phyloP scores from a whole-genome alignment of 92 coral and sea anemone species.

The Porites cylindrica region DNA sequence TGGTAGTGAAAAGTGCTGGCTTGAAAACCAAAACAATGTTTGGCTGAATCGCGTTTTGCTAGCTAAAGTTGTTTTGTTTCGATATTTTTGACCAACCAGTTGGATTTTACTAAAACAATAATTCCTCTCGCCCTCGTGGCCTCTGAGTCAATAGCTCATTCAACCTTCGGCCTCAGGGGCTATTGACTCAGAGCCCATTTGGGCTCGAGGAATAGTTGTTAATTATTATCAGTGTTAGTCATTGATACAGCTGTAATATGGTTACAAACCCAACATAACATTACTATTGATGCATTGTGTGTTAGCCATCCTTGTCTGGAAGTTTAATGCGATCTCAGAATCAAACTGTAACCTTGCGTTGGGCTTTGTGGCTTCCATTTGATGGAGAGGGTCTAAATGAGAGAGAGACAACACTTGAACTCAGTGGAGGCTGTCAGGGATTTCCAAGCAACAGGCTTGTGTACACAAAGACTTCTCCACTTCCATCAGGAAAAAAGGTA shows the following conservation, averaged over 20 bases:
- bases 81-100: no score
- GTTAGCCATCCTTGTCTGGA: conserved; percentile 86
- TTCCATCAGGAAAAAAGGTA: conserved; percentile 34
- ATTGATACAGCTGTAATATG: background rate
- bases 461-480: conserved; percentile 41
- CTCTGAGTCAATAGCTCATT: no score
- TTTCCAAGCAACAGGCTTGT: conserved; percentile 89
- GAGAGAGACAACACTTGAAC: conserved; percentile 62
- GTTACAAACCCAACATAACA: background rate
- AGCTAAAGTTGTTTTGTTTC: no score
- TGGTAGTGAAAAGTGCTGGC: no score
- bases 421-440: conserved; percentile 74
- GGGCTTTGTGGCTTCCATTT: conserved; percentile 97
- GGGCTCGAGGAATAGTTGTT: no score
- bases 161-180: no score
- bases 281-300: background rate
- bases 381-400: conserved; percentile 71
- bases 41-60: no score
- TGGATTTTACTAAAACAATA: no score
- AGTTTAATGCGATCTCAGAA: conserved; percentile 94
- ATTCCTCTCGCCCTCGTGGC: no score
- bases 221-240: no score
- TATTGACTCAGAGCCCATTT: no score
- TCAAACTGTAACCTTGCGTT: conserved; percentile 81
- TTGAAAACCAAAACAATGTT: no score